Conservation (phyloP, 1,140 invertebrate species). For the Hormaphis cornu region DNA sequence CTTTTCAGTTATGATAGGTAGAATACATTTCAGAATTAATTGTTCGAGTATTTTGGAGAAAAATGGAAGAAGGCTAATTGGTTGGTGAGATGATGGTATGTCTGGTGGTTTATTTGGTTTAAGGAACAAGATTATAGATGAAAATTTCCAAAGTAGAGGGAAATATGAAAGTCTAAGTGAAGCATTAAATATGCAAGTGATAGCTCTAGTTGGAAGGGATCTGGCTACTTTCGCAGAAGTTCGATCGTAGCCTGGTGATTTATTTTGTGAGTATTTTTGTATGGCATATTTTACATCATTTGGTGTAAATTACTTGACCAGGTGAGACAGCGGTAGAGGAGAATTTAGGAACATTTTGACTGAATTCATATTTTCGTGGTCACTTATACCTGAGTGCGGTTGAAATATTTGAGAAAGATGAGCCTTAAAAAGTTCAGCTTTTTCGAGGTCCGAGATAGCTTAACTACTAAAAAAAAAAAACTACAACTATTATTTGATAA, state of each 20-base stretch:
- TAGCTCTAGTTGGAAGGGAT: neutral
- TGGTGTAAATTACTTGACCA: neutral
- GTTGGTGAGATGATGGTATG: neutral
- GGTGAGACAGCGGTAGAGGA: neutral
- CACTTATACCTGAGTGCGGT: neutral
- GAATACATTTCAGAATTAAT: neutral
- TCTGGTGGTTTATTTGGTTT: too few relatives aligned
- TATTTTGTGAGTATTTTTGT: slow-evolving; percentile 24
- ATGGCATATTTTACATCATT: neutral
- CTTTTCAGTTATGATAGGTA: neutral
- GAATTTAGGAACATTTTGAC: neutral
- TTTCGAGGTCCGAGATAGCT: neutral
- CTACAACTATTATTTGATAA: neutral
- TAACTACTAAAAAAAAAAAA: neutral
- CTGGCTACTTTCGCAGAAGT: neutral
- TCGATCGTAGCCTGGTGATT: neutral
- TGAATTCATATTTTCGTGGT: neutral
- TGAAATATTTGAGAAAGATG: neutral
- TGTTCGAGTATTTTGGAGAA: neutral
- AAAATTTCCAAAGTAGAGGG: neutral
- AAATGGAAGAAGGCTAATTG: too few relatives aligned
- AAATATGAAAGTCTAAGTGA: neutral
- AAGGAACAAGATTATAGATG: neutral
- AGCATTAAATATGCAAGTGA: neutral
- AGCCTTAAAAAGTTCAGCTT: neutral